These are phyloP conservation scores for Acanthopagrus latus DNA, from an alignment of 2,797 vertebrate genomes.

Conservation along the genomic window DNA sequence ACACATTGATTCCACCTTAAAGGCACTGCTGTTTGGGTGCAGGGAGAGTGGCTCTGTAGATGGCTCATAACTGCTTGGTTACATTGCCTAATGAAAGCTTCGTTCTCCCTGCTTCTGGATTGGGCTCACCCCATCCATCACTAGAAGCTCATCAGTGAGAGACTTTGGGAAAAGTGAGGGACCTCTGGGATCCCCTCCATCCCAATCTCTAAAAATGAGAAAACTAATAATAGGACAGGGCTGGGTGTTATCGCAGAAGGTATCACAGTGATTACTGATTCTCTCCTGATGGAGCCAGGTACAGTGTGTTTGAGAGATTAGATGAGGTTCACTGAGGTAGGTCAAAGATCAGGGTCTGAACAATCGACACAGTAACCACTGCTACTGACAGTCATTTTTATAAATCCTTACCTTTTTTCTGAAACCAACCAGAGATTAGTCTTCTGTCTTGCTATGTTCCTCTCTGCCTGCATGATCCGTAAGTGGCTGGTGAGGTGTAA, in stretches of 20 bases:
- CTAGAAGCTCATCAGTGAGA: constrained; percentile 38
- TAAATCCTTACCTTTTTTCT: not conserved
- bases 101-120: constrained; percentile 60
- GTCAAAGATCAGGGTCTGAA: constrained; percentile 21
- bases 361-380: not conserved
- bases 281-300: constrained; percentile 2
- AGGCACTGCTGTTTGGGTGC: constrained; percentile 52
- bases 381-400: not conserved
- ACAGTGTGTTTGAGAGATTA: constrained; percentile 7
- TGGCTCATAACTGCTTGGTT: constrained; percentile 58
- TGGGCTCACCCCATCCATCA: constrained; percentile 69
- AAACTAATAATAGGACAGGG: constrained; percentile 59
- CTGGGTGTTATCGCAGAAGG: constrained; percentile 31
- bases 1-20: constrained; percentile 54
- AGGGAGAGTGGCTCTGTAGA: constrained; percentile 48
- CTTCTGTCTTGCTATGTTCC: not conserved
- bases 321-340: constrained; percentile 27
- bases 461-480: constrained; percentile 6
- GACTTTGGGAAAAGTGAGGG: constrained; percentile 17
- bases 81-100: constrained; percentile 69
- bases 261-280: constrained; percentile 31
- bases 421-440: not conserved
- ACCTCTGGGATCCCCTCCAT: constrained; percentile 44
- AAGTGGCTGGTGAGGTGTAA: not conserved
- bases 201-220: constrained; percentile 59